These are phyloP conservation scores for Halictus ligatus DNA, from an alignment of 2,888 invertebrate genomes.

Conservation along the genomic window DNA sequence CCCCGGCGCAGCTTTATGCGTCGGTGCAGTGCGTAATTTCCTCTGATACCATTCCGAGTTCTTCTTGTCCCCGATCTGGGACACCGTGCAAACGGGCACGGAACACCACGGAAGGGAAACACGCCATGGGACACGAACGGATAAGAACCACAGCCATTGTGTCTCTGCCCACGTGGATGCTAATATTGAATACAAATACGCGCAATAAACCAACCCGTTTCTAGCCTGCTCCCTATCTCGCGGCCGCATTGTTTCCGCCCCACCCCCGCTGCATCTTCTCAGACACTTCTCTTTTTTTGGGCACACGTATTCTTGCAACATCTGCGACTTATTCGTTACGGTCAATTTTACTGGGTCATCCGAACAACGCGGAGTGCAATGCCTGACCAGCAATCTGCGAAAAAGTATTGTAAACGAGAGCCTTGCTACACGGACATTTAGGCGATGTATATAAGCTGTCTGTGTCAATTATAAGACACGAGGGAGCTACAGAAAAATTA, in stretches of 20 bases:
- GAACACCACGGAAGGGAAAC: constrained; percentile 58
- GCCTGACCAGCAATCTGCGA: background rate
- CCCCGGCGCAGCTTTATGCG: constrained; percentile 46
- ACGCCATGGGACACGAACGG: constrained; percentile 64
- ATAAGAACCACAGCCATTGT: constrained; percentile 76
- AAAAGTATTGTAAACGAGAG: too few relatives aligned
- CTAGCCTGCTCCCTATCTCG: constrained; percentile 61
- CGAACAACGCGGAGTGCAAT: too few relatives aligned
- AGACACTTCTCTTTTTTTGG: constrained; percentile 14
- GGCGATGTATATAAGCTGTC: too few relatives aligned
- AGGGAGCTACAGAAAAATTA: too few relatives aligned
- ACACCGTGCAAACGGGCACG: constrained; percentile 38
- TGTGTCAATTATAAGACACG: too few relatives aligned
- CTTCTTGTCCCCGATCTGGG: constrained; percentile 47
- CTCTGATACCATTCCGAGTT: constrained; percentile 50
- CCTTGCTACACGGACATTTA: too few relatives aligned
- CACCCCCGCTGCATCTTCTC: constrained; percentile 27
- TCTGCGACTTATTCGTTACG: constrained; percentile 10
- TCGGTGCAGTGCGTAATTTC: constrained; percentile 61
- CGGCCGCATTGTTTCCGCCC: constrained; percentile 59
- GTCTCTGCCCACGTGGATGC: constrained; percentile 79
- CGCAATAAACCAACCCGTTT: constrained; percentile 69
- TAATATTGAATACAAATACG: constrained; percentile 78
- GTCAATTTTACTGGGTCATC: background rate
- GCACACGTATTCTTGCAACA: constrained; percentile 21